These are phyloP conservation scores for Pipra filicauda DNA, from an alignment of 2,113 vertebrate genomes.

Conservation along the genomic window DNA sequence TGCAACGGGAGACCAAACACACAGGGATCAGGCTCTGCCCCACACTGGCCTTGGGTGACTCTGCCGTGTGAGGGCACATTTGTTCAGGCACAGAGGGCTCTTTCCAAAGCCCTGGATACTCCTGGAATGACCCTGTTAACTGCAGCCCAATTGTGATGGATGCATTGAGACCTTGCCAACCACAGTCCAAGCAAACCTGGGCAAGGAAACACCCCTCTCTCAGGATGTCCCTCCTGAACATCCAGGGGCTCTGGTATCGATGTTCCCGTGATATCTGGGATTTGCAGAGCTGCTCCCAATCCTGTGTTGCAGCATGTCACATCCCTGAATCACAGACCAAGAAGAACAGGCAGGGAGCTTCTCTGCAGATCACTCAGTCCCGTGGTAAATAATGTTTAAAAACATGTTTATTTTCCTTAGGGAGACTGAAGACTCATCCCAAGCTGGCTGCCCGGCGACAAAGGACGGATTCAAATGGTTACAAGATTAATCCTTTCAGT, in stretches of 20 bases:
- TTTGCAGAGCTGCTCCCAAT: not conserved
- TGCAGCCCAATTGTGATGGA: not conserved
- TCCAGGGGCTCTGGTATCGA: not conserved
- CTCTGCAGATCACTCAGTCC: not conserved
- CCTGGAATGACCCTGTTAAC: not conserved
- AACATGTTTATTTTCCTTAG: not conserved
- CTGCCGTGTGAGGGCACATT: fast-evolving
- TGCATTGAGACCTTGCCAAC: fast-evolving
- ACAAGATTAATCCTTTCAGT: not conserved
- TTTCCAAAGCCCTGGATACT: not conserved
- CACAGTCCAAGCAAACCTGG: not conserved
- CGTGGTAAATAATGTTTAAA: not conserved
- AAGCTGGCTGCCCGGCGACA: not conserved
- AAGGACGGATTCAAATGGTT: not conserved
- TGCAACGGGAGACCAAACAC: not conserved
- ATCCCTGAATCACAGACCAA: not conserved
- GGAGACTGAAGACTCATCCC: not conserved
- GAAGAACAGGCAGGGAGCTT: not conserved
- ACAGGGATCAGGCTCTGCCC: not conserved
- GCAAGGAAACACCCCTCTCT: not conserved
- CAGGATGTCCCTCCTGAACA: not conserved
- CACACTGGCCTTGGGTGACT: not conserved
- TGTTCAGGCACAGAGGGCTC: not conserved
- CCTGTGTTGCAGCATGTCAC: not conserved
- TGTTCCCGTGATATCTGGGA: not conserved